A percentile compares a stretch with the other conserved stretches of the same genome.
Evolutionary conservation across 2,797 vertebrate species (phyloP).

Genomic region (Danionella dracula): DNA sequence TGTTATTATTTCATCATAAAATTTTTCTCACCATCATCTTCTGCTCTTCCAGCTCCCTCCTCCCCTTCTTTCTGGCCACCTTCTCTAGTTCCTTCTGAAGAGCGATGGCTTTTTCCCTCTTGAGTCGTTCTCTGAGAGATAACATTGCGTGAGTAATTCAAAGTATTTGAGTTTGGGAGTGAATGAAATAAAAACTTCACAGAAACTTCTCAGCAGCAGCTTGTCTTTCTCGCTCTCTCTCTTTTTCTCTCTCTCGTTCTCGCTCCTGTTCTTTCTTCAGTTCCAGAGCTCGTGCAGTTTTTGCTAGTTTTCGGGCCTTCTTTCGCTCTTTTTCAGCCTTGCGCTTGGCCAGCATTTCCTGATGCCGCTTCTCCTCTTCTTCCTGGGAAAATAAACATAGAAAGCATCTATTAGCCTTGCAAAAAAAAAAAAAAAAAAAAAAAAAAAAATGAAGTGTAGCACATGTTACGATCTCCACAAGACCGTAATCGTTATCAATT

Average conservation of each 20-base stretch:
- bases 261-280: slow-evolving; percentile 58
- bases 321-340: slow-evolving; percentile 82
- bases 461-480: no score
- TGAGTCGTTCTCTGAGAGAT: slow-evolving; percentile 56
- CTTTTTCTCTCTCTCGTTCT: slow-evolving; percentile 66
- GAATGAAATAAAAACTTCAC: neutral
- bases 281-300: slow-evolving; percentile 57
- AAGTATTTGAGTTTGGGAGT: no score
- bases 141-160: no score
- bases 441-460: no score
- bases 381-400: slow-evolving; percentile 45
- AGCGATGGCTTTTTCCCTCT: slow-evolving; percentile 63
- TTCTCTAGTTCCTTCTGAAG: slow-evolving; percentile 70
- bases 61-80: slow-evolving; percentile 69
- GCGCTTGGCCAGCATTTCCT: slow-evolving; percentile 77
- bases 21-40: slow-evolving; percentile 44
- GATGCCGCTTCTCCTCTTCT: slow-evolving; percentile 82
- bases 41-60: slow-evolving; percentile 70
- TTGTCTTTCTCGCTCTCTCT: slow-evolving; percentile 68
- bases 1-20: no score
- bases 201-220: slow-evolving; percentile 65
- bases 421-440: no score
- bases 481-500: no score
- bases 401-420: neutral
- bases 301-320: slow-evolving; percentile 62